A percentile compares a stretch with the other conserved stretches of the same genome.
Evolutionary conservation across 2,888 invertebrate species (phyloP).

Genomic region (Bruchidius siliquastri): DNA sequence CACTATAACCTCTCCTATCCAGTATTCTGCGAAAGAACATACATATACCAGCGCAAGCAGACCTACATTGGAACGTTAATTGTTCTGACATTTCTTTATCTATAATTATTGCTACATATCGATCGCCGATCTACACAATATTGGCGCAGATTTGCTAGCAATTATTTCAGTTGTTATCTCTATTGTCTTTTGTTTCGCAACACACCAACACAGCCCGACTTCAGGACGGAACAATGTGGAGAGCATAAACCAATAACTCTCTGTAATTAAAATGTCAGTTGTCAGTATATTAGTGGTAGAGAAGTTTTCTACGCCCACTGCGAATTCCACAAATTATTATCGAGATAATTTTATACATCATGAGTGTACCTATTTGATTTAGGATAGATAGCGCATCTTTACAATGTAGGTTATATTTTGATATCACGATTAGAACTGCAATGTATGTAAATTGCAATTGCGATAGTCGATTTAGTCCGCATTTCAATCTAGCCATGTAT

Average conservation of each 20-base stretch:
- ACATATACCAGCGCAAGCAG: not conserved
- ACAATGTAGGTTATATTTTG: not conserved
- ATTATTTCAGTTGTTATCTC: not conserved
- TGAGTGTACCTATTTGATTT: no score
- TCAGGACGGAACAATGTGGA: not conserved
- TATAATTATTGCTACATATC: not conserved
- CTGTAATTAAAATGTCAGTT: not conserved
- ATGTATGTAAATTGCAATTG: no score
- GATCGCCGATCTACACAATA: not conserved
- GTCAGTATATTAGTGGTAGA: not conserved
- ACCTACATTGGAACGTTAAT: not conserved
- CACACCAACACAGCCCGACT: not conserved
- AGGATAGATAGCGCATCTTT: not conserved
- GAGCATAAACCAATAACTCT: not conserved
- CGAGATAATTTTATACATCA: not conserved
- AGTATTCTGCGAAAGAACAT: not conserved
- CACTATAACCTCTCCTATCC: not conserved
- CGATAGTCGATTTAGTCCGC: no score
- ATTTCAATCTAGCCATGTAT: no score
- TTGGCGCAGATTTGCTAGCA: not conserved
- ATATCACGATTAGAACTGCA: no score
- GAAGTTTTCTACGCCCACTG: not conserved
- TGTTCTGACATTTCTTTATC: not conserved
- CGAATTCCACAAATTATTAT: not conserved
- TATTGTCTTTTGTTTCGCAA: not conserved